phyloP scores from a whole-genome alignment of 2,113 vertebrate species.

The Sisor rabdophorus region DNA sequence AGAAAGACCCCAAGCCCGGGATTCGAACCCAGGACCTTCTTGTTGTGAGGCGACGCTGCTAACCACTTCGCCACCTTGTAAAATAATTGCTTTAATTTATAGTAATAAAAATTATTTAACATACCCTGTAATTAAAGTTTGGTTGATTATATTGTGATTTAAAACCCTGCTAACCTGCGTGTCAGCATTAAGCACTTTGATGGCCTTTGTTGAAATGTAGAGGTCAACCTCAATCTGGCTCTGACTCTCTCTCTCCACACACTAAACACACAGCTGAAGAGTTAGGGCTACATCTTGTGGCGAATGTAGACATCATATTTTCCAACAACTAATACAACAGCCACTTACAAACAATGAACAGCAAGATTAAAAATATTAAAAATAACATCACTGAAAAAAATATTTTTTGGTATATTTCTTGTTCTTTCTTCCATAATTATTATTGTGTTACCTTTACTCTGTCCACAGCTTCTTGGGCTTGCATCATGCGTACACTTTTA shows the following conservation, averaged over 20 bases:
- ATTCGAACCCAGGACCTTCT: no score
- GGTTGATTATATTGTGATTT: background rate
- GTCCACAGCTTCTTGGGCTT: slow-evolving; percentile 94
- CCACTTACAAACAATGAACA: no score
- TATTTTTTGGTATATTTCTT: no score
- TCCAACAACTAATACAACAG: background rate
- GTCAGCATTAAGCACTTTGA: slow-evolving; percentile 97
- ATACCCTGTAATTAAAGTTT: background rate
- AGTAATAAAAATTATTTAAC: background rate
- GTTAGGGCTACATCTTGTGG: slow-evolving; percentile 48
- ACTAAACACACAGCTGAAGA: slow-evolving; percentile 38
- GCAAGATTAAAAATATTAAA: no score
- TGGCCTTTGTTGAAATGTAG: slow-evolving; percentile 97
- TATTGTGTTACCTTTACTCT: slow-evolving; percentile 82
- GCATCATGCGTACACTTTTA: slow-evolving; percentile 93
- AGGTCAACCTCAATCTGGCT: slow-evolving; percentile 93
- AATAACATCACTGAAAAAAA: no score
- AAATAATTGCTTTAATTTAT: no score
- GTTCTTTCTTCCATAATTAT: background rate
- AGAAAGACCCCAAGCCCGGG: no score
- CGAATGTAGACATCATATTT: slow-evolving; percentile 1
- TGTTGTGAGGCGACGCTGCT: no score
- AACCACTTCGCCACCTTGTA: no score
- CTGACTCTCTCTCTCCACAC: slow-evolving; percentile 81
- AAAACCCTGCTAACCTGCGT: slow-evolving; percentile 78